Evolutionary conservation across 2,113 vertebrate species (phyloP).

Genomic region (Genyomyrus donnyi): DNA sequence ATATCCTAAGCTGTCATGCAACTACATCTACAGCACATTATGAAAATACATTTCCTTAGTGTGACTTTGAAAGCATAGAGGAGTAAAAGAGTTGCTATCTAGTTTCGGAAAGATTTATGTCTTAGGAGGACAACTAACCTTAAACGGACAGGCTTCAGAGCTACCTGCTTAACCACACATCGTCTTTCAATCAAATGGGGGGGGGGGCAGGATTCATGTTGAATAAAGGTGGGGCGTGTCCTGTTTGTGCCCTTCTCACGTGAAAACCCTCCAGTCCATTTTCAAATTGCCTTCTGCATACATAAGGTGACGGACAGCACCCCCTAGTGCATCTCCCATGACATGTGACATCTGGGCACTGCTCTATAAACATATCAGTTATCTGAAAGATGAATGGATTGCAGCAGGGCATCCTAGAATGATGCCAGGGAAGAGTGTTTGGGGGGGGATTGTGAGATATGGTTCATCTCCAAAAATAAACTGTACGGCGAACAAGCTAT

Average conservation of each 20-base stretch:
- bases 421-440: neutral
- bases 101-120: neutral
- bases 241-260: neutral
- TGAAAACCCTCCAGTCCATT: neutral
- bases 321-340: neutral
- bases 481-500: neutral
- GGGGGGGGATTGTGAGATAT: neutral
- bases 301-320: neutral
- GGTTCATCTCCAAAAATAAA: neutral
- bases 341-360: slow-evolving; percentile 38
- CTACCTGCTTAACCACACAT: neutral
- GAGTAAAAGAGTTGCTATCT: neutral
- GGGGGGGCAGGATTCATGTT: neutral
- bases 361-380: slow-evolving; percentile 23
- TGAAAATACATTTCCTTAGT: neutral
- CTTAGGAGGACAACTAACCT: neutral
- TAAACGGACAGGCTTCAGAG: neutral
- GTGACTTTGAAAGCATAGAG: neutral
- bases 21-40: neutral
- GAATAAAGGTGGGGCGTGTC: neutral
- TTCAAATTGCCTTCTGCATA: neutral
- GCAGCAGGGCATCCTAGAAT: neutral
- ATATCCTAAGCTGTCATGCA: neutral
- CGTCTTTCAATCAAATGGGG: neutral
- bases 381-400: slow-evolving; percentile 31